Percentiles rank a stretch among this genome's conserved stretches.
Conservation (phyloP, 1,140 invertebrate genomes). For the Drosophila takahashii region DNA sequence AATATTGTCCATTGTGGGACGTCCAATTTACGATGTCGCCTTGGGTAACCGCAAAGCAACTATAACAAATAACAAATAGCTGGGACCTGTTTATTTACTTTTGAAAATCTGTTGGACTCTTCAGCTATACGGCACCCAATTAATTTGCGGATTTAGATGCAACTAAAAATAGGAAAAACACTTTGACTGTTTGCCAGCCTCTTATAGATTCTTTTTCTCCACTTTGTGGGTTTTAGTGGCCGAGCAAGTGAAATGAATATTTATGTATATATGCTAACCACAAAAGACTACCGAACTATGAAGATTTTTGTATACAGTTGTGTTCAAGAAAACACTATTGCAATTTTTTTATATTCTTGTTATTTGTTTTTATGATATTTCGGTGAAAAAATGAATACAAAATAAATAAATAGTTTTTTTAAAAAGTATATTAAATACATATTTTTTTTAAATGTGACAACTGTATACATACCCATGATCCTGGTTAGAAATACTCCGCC, state of each 20-base stretch:
- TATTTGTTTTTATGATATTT: too few relatives aligned
- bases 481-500: background rate
- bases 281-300: constrained; percentile 6
- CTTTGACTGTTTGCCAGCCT: constrained; percentile 16
- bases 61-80: constrained; percentile 38
- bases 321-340: background rate
- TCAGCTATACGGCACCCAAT: constrained; percentile 17
- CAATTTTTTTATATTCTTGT: too few relatives aligned
- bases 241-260: constrained; percentile 24
- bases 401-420: too few relatives aligned
- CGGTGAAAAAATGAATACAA: too few relatives aligned
- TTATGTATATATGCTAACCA: constrained; percentile 26
- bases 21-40: constrained; percentile 56
- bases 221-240: constrained; percentile 31
- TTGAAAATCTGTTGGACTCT: constrained; percentile 39
- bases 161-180: constrained; percentile 27
- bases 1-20: constrained; percentile 58
- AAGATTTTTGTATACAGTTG: constrained; percentile 1
- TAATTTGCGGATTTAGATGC: constrained; percentile 42
- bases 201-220: constrained; percentile 29
- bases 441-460: background rate
- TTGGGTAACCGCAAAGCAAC: constrained; percentile 31
- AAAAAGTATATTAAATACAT: background rate
- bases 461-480: background rate
- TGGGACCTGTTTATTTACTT: constrained; percentile 51